phyloP scores from a whole-genome alignment of 2,888 invertebrate genomes.

The Protodeltote pygarga region DNA sequence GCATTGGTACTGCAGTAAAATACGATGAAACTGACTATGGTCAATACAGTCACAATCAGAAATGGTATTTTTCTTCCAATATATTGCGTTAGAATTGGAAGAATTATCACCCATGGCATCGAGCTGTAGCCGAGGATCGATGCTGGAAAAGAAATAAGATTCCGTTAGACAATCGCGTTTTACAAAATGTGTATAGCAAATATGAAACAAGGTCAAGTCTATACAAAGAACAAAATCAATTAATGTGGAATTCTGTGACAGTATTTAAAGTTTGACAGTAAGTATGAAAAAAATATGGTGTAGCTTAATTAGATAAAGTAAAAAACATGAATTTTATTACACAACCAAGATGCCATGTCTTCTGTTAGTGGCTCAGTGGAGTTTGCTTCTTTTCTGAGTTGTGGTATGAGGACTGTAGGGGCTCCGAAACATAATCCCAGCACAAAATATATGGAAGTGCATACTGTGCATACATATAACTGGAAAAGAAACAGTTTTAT shows the following conservation, averaged over 20 bases:
- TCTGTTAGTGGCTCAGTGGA: constrained; percentile 50
- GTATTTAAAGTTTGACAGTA: too few species aligned
- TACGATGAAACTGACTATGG: constrained; percentile 55
- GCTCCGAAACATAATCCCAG: constrained; percentile 60
- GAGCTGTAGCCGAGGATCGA: constrained; percentile 47
- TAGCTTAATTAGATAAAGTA: not conserved
- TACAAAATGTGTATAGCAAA: too few species aligned
- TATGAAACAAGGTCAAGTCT: too few species aligned
- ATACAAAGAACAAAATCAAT: too few species aligned
- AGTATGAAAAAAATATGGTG: too few species aligned
- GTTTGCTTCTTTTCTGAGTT: constrained; percentile 57
- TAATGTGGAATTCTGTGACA: too few species aligned
- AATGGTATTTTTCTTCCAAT: constrained; percentile 52
- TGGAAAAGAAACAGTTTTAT: constrained; percentile 40
- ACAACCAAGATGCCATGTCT: constrained; percentile 65
- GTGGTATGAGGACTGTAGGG: constrained; percentile 64
- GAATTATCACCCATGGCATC: constrained; percentile 50
- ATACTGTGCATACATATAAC: constrained; percentile 57
- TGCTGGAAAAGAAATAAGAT: constrained; percentile 47
- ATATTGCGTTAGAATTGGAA: constrained; percentile 43
- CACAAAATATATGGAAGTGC: constrained; percentile 56
- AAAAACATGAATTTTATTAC: constrained; percentile 48
- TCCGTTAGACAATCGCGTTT: constrained; percentile 5
- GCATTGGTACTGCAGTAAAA: constrained; percentile 59
- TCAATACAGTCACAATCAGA: constrained; percentile 40